These are phyloP conservation scores for Mycetomoellerius zeteki DNA, from an alignment of 1,140 invertebrate species.

Conservation along the genomic window DNA sequence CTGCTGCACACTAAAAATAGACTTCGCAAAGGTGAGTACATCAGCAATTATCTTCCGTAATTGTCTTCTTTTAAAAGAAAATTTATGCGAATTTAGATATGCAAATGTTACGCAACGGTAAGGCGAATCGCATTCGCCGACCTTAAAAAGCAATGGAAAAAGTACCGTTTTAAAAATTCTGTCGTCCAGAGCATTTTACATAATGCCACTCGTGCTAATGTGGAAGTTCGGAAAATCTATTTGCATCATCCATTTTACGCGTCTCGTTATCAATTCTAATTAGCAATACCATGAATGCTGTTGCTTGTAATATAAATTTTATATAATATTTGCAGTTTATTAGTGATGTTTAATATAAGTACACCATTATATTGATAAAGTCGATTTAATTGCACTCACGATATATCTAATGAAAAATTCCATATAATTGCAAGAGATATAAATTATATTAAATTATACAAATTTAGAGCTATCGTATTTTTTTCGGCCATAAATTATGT, in stretches of 20 bases:
- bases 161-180: constrained; percentile 17
- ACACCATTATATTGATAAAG: not conserved
- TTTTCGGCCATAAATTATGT: not conserved
- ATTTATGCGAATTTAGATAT: constrained; percentile 36
- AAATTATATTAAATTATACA: constrained; percentile 2
- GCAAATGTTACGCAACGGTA: not conserved
- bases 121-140: not conserved
- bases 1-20: constrained; percentile 99
- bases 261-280: constrained; percentile 71
- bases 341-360: constrained; percentile 40
- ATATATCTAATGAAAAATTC: not conserved
- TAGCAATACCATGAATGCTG: constrained; percentile 30
- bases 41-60: constrained; percentile 29
- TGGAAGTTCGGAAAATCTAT: constrained; percentile 60
- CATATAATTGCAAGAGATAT: not conserved
- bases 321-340: constrained; percentile 66
- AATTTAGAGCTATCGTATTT: not conserved
- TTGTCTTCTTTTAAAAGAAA: not conserved
- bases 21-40: constrained; percentile 97
- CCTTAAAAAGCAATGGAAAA: constrained; percentile 8
- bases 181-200: constrained; percentile 17
- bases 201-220: constrained; percentile 8
- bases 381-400: not conserved
- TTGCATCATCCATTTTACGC: constrained; percentile 61
- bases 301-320: constrained; percentile 42